Evolutionary conservation across 2,113 vertebrate genomes (phyloP).

Genomic region (Ophthalmolycus amberensis): DNA sequence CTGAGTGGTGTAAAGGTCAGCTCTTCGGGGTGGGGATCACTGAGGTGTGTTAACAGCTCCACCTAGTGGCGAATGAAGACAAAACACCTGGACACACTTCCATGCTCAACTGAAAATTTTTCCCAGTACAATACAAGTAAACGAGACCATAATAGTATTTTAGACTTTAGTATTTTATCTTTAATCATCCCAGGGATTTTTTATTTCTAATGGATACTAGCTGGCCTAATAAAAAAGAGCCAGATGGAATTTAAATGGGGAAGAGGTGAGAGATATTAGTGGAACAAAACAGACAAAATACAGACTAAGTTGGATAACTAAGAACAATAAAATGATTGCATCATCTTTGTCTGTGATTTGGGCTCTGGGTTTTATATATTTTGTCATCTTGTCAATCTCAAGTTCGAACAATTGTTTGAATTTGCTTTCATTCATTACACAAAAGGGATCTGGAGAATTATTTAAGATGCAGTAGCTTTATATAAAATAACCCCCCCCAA

Average conservation of each 20-base stretch:
- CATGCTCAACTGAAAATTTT: background rate
- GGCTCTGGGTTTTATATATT: background rate
- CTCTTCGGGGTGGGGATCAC: background rate
- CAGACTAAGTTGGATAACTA: background rate
- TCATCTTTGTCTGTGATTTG: background rate
- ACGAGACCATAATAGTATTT: background rate
- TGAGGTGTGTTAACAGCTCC: constrained; percentile 16
- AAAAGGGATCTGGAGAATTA: background rate
- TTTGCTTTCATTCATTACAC: background rate
- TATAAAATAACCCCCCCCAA: background rate
- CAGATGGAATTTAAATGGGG: background rate
- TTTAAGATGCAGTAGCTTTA: background rate
- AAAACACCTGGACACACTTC: background rate
- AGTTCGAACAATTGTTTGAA: background rate
- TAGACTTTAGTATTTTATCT: background rate
- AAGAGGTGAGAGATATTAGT: background rate
- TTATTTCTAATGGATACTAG: background rate
- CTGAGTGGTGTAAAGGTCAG: background rate
- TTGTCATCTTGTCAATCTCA: background rate
- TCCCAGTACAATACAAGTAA: background rate
- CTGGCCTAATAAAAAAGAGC: no score
- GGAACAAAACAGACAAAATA: background rate
- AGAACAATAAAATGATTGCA: background rate
- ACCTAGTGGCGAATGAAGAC: constrained; percentile 30
- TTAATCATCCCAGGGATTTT: background rate